phyloP scores from a whole-genome alignment of 2,888 invertebrate species.

The Sceliomorpha sp. region DNA sequence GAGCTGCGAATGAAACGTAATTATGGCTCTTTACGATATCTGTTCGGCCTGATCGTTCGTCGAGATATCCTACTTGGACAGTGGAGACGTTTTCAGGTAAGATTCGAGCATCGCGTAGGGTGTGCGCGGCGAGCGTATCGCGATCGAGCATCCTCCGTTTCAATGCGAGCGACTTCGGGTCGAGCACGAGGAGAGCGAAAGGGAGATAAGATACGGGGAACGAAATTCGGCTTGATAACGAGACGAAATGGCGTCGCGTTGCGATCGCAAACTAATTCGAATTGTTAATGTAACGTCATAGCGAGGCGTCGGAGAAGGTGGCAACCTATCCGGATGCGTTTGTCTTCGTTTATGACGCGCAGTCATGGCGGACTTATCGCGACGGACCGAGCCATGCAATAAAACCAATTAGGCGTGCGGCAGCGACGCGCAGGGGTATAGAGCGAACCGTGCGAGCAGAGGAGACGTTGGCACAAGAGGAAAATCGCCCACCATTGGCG shows the following conservation, averaged over 20 bases:
- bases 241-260: constrained; percentile 6
- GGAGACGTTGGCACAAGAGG: constrained; percentile 54
- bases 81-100: constrained; percentile 27
- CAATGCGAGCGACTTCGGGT: constrained; percentile 9
- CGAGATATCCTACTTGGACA: constrained; percentile 23
- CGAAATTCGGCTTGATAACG: no score
- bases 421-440: constrained; percentile 43
- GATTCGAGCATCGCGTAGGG: constrained; percentile 5
- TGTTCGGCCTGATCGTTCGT: constrained; percentile 46
- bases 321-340: no score
- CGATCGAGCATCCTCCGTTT: constrained; percentile 12
- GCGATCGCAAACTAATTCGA: no score
- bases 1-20: constrained; percentile 72
- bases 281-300: no score
- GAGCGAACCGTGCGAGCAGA: constrained; percentile 41
- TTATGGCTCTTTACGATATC: constrained; percentile 68
- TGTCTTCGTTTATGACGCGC: constrained; percentile 14
- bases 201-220: background rate
- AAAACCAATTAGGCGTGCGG: constrained; percentile 75
- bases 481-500: constrained; percentile 75
- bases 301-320: no score
- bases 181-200: constrained; percentile 2
- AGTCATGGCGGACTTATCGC: constrained; percentile 21
- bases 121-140: constrained; percentile 16
- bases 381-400: constrained; percentile 60